A percentile compares a stretch with the other conserved stretches of the same genome.
These are phyloP conservation scores for Chlorospingus semifuscus DNA, from an alignment of 2,797 vertebrate genomes.

Conservation along the genomic window DNA sequence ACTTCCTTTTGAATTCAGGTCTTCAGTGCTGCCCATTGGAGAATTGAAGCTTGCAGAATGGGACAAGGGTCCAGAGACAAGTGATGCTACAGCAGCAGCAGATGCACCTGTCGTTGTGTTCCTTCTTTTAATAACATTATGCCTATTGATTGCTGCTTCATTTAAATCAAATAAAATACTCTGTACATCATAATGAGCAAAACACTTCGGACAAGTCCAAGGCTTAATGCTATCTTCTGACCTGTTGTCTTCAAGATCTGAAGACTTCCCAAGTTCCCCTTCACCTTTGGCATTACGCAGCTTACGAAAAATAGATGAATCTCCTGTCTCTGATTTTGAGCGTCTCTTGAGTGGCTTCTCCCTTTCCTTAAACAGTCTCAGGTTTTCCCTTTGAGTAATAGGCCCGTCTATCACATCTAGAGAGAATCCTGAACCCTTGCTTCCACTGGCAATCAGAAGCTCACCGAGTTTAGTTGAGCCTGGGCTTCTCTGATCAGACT, in stretches of 20 bases:
- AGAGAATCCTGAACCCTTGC: conserved; percentile 80
- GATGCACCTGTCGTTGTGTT: conserved; percentile 95
- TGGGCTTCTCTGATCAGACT: conserved; percentile 85
- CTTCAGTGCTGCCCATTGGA: conserved; percentile 93
- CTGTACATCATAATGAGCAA: conserved; percentile 95
- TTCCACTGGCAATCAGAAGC: conserved; percentile 82
- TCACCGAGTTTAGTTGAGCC: conserved; percentile 87
- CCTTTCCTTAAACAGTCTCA: conserved; percentile 88
- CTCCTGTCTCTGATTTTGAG: conserved; percentile 94
- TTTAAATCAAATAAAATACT: conserved; percentile 95
- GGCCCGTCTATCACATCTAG: conserved; percentile 86
- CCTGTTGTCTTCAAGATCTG: conserved; percentile 88
- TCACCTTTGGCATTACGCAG: conserved; percentile 90
- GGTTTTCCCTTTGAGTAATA: conserved; percentile 85
- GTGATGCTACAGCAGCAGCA: conserved; percentile 90
- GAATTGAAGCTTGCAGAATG: conserved; percentile 94
- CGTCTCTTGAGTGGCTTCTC: conserved; percentile 95
- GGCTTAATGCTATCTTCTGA: conserved; percentile 86
- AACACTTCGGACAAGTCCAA: conserved; percentile 92
- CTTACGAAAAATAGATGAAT: conserved; percentile 96
- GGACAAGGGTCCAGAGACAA: conserved; percentile 89
- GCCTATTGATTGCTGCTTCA: conserved; percentile 86
- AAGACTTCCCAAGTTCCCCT: conserved; percentile 85
- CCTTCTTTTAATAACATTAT: conserved; percentile 89
- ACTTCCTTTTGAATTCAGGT: conserved; percentile 89